phyloP scores from a whole-genome alignment of 2,797 vertebrate species.

The Geotrypetes seraphini region DNA sequence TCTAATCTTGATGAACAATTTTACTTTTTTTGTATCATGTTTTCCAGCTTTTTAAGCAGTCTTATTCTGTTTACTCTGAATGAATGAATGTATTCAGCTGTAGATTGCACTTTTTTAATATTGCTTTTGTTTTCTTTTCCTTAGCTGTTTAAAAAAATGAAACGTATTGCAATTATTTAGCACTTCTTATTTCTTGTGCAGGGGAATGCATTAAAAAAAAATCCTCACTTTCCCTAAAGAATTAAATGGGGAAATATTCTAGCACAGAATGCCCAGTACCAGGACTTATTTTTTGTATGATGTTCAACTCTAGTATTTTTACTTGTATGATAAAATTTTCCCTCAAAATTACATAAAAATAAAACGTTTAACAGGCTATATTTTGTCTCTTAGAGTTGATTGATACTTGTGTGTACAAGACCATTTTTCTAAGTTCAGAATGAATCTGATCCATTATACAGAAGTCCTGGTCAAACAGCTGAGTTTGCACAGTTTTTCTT shows the following conservation, averaged over 20 bases:
- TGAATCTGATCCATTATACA: too few species aligned
- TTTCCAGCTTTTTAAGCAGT: constrained; percentile 45
- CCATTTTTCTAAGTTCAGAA: too few species aligned
- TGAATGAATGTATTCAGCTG: constrained; percentile 45
- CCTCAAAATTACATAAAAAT: constrained; percentile 56
- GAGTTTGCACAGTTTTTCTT: too few species aligned
- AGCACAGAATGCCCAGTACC: constrained; percentile 21
- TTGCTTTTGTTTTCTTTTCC: constrained; percentile 22
- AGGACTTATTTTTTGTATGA: constrained; percentile 32
- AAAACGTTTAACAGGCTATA: constrained; percentile 56
- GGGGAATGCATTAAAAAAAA: constrained; percentile 26
- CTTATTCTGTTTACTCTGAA: constrained; percentile 38
- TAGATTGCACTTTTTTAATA: constrained; percentile 39
- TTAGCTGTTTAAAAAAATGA: constrained; percentile 35
- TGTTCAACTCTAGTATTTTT: constrained; percentile 52
- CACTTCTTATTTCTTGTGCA: constrained; percentile 30
- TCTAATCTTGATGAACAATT: constrained; percentile 39
- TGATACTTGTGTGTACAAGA: too few species aligned
- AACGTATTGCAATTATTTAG: constrained; percentile 31
- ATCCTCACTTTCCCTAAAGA: constrained; percentile 6
- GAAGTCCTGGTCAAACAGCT: too few species aligned
- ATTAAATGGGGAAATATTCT: constrained; percentile 7
- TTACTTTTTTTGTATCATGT: constrained; percentile 33
- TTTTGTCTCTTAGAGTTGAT: constrained; percentile 22
- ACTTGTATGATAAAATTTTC: constrained; percentile 45